These are phyloP conservation scores for Drymonia ruficornis DNA, from an alignment of 2,888 invertebrate species.

Conservation along the genomic window DNA sequence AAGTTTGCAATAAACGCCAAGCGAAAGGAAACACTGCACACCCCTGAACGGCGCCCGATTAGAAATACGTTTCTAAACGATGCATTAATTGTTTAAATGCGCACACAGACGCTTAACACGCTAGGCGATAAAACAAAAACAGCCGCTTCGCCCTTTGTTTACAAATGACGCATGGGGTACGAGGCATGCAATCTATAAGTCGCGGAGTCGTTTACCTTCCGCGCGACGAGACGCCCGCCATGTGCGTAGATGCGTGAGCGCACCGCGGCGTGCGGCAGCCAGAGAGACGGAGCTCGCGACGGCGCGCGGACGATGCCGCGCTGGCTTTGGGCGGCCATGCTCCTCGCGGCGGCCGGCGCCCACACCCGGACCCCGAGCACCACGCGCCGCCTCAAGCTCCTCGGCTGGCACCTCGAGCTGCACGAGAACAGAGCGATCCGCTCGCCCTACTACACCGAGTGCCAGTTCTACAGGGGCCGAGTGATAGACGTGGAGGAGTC, in stretches of 20 bases:
- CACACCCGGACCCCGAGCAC: constrained; percentile 53
- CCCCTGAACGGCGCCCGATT: not conserved
- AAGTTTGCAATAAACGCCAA: constrained; percentile 25
- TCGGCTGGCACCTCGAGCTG: constrained; percentile 73
- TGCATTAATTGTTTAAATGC: constrained; percentile 17
- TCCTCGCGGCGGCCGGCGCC: constrained; percentile 55
- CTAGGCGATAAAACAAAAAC: constrained; percentile 69
- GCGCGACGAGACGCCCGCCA: constrained; percentile 78
- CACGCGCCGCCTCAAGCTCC: constrained; percentile 62
- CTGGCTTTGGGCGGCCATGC: constrained; percentile 71
- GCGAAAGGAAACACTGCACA: constrained; percentile 14
- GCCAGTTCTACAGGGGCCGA: constrained; percentile 72
- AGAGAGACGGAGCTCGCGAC: constrained; percentile 71
- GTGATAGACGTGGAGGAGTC: constrained; percentile 70
- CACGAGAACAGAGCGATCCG: constrained; percentile 73
- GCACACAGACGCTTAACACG: constrained; percentile 47
- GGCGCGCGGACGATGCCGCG: constrained; percentile 78
- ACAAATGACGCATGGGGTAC: constrained; percentile 79
- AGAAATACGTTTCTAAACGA: constrained; percentile 7
- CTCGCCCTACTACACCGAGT: constrained; percentile 73
- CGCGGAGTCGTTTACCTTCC: constrained; percentile 83
- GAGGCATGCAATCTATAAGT: constrained; percentile 75
- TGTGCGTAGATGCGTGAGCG: constrained; percentile 80
- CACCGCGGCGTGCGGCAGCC: constrained; percentile 56
- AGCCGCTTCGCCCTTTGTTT: constrained; percentile 79